A percentile compares a stretch with the other conserved stretches of the same genome.
Evolutionary conservation across 2,113 vertebrate genomes (phyloP).

Genomic region (Siniperca knerii): DNA sequence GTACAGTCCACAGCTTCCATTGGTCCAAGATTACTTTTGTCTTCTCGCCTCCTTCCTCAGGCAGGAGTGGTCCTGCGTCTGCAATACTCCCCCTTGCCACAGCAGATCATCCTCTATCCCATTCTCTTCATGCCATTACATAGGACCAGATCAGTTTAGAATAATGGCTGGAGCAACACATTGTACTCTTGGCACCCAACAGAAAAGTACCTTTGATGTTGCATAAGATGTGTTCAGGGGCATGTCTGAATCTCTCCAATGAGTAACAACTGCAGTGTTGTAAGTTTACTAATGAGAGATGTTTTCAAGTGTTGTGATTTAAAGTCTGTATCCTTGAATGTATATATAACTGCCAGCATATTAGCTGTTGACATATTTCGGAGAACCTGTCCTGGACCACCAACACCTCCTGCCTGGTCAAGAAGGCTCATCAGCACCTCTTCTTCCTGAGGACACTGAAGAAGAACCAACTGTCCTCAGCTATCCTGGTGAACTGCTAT

Average conservation of each 20-base stretch:
- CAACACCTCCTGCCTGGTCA: too few relatives aligned
- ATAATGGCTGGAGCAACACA: conserved; percentile 56
- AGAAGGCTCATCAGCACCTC: too few relatives aligned
- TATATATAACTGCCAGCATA: too few relatives aligned
- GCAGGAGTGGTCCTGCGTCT: not conserved
- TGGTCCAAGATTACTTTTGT: conserved; percentile 33
- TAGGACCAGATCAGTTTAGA: conserved; percentile 67
- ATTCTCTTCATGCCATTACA: conserved; percentile 63
- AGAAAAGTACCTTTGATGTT: conserved; percentile 50
- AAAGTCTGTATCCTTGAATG: not conserved
- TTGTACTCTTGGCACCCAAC: conserved; percentile 46
- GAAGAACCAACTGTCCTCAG: too few relatives aligned
- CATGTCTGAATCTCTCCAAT: conserved; percentile 1
- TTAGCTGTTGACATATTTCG: too few relatives aligned
- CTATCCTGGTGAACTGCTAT: too few relatives aligned
- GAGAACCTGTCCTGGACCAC: too few relatives aligned
- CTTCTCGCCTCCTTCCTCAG: conserved; percentile 4
- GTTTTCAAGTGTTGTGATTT: not conserved
- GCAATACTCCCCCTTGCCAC: not conserved
- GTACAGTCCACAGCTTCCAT: not conserved
- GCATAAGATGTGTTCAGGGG: conserved; percentile 42
- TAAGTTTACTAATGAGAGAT: not conserved
- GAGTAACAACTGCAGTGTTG: not conserved
- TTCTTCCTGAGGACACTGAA: too few relatives aligned
- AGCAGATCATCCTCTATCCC: conserved; percentile 59